Percentiles rank a stretch among this genome's conserved stretches.
Conservation (phyloP, 2,113 vertebrate species). For the Montifringilla adamsi region DNA sequence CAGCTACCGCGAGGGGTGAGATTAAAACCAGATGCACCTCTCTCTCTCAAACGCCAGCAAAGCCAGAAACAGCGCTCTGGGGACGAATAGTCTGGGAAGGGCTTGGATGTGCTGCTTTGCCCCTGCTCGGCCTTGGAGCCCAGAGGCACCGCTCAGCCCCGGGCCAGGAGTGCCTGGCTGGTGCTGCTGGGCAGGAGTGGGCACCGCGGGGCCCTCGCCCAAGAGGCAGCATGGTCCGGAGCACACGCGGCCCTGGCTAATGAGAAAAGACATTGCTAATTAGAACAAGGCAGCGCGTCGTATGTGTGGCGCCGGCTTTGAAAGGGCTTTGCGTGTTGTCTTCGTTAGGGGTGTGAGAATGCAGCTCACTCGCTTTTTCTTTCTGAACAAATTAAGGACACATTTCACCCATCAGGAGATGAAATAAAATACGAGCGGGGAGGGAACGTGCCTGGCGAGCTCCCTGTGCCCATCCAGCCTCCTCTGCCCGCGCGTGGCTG, state of each 20-base stretch:
- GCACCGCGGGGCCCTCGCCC: not conserved
- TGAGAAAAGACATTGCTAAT: constrained; percentile 28
- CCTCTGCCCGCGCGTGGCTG: rapidly evolving
- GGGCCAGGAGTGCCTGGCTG: not conserved
- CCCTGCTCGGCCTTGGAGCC: not conserved
- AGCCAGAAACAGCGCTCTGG: constrained; percentile 22
- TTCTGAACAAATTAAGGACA: constrained; percentile 64
- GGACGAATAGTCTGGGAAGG: not conserved
- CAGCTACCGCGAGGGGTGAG: constrained; percentile 51
- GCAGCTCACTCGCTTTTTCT: constrained; percentile 25
- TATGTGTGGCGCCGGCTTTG: constrained; percentile 57
- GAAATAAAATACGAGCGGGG: not conserved
- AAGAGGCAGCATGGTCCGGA: not conserved
- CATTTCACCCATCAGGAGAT: constrained; percentile 38
- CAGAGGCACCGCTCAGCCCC: not conserved
- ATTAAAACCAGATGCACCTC: constrained; percentile 68
- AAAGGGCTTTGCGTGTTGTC: constrained; percentile 51
- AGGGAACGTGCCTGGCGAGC: not conserved
- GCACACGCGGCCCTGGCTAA: not conserved
- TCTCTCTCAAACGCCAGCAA: not conserved
- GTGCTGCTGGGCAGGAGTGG: not conserved
- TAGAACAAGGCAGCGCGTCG: constrained; percentile 36
- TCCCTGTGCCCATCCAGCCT: not conserved
- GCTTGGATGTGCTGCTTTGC: not conserved
- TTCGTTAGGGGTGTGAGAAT: constrained; percentile 60